Evolutionary conservation across 2,797 vertebrate genomes (phyloP).

Genomic region (Sebastiscus tertius): DNA sequence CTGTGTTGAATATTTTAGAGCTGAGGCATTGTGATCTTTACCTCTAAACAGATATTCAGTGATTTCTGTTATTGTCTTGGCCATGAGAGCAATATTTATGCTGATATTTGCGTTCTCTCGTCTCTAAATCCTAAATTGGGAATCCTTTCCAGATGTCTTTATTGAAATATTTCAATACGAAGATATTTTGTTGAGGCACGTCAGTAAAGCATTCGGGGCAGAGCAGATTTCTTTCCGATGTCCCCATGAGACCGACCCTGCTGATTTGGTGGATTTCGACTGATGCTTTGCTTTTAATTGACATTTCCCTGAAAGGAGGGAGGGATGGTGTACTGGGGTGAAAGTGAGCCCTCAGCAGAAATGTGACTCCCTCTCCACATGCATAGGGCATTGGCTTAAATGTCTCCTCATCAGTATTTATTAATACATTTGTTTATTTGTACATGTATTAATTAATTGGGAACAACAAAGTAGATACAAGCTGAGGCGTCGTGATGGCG

Average conservation of each 20-base stretch:
- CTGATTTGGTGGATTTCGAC: constrained; percentile 71
- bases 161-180: constrained; percentile 23
- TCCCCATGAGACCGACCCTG: constrained; percentile 57
- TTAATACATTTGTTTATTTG: constrained; percentile 16
- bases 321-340: constrained; percentile 24
- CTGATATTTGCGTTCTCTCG: neutral
- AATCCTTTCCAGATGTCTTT: constrained; percentile 13
- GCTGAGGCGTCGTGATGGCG: neutral
- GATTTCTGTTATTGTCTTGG: neutral
- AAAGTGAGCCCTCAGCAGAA: constrained; percentile 80
- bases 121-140: neutral
- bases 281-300: constrained; percentile 72
- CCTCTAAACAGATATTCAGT: neutral
- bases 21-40: neutral
- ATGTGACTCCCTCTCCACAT: constrained; percentile 63
- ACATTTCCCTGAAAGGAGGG: constrained; percentile 63
- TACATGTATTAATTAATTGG: neutral
- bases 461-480: neutral
- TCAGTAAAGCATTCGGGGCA: constrained; percentile 38
- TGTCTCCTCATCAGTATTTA: constrained; percentile 52
- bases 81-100: neutral
- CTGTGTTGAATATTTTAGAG: neutral
- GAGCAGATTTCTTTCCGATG: constrained; percentile 28
- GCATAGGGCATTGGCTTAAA: constrained; percentile 49
- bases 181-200: constrained; percentile 34